Evolutionary conservation across 1,140 invertebrate species (phyloP), one percentile per base, ranked within the genome.

Genomic region (Nymphalis io): DNA sequence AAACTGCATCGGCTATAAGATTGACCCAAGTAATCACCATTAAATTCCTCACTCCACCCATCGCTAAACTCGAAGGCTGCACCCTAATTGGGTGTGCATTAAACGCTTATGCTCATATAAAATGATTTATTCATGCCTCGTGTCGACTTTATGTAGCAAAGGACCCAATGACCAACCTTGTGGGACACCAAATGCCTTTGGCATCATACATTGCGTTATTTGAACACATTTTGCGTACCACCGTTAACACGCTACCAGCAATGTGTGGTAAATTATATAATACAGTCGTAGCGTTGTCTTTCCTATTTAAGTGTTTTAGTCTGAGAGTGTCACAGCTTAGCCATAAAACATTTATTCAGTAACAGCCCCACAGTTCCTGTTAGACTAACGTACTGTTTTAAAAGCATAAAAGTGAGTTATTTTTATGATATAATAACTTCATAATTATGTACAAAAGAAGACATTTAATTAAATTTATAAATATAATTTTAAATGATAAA

Each of bases 31-130:
- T 70, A 63, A 70, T 70, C 68, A 70, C 61, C 68, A 63, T 70
- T 70, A 70, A 40, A 59, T 18, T 42, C 53, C 15, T 20, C 42
- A 27, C n/a, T 27, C 68, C 40, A 46, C 23, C 57, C 55, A 58
- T 57, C 53, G 55, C 40, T 60, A 51, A 71, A 59, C 58, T 60
- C 60, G 59, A 65, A 72, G 73, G 42, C 65, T 69, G 68, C 64
- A 74, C 61, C 75, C 75, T 83, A 83, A 83, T 83, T 81, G 80
- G 77, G 73, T 76, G 76, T 73, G 79, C 78, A 80, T 83, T 81
- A 83, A 81, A 74, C 79, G 79, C 74, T 81, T 76, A 73, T 75
- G 70, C 73, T 75, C 74, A 77, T 83, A 81, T 78, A 77, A 78
- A 80, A 76, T 83, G 79, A 81, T 81, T 83, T 83, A 83, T 78